Base-by-base conservation (phyloP, 2,888 invertebrate genomes). In the Drosophila heteroneura region DNA sequence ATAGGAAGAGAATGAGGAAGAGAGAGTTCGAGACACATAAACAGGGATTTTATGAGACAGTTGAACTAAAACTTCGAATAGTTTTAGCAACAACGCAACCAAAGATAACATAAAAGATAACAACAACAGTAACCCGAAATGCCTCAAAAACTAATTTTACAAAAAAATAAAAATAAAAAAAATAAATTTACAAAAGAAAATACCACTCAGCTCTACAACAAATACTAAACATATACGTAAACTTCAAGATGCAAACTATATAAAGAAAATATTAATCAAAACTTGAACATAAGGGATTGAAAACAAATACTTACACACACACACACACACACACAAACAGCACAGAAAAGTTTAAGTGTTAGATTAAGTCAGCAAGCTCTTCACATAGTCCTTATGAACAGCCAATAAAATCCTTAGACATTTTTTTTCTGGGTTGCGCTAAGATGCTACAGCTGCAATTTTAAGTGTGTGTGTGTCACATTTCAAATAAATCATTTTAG, bases 271-370 rank as follows among this genome's bases (percentile, higher is more conserved):
- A 30, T 41, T 64, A 69, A 69, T 53, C 60, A 65, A 73, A 74
- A 68, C 73, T 79, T 65, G 41, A 76, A 82, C 72, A 74, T 81
- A 88, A 85, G 85, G 85, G 85, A 85, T 85, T 85, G 88, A 88
- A 81, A 71, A 58, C 71, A 57, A 74, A 73, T 62, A 81, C 62
- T 60, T 58, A 71, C 49, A 69, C 61, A 71, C 66, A 77, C 37
- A 68, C 41, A 69, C 54, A 70, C 58, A 51, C 49, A 56, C 28
- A 56, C 56, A 57, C 49, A 41, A 47, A 58, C 22, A 64, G 32
- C 41, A 16, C 28, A 64, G 68, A 60, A 66, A 70, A 69, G 63
- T 56, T 79, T 66, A 75, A 79, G 69, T 71, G 75, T 75, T 66
- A 76, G 72, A 75, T 72, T 79, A 76, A 79, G 79, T 69, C 79